Conservation (phyloP, 2,797 vertebrate species). For the Scleropages formosus region DNA sequence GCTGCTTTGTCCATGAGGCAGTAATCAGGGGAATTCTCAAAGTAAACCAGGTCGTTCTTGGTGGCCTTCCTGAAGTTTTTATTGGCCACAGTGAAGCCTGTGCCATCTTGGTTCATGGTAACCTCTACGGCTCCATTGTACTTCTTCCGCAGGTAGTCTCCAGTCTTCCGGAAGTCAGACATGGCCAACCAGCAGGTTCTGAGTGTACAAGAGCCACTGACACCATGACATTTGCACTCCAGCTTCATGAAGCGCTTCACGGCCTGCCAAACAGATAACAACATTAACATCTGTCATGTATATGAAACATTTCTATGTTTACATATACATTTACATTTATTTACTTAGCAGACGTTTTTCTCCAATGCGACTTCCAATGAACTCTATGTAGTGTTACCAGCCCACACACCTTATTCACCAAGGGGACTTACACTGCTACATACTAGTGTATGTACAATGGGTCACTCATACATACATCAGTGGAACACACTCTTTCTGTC, state of each 20-base stretch:
- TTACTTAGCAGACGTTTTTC: too few species aligned
- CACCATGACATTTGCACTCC: constrained; percentile 96
- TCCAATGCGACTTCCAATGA: too few species aligned
- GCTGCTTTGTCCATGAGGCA: constrained; percentile 94
- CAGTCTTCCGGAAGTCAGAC: constrained; percentile 93
- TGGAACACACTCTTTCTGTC: too few species aligned
- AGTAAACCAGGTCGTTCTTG: constrained; percentile 96
- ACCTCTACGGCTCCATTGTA: constrained; percentile 97
- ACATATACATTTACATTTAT: too few species aligned
- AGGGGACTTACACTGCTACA: too few species aligned
- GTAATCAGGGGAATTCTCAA: constrained; percentile 97
- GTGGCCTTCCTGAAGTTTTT: constrained; percentile 77
- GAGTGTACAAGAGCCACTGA: constrained; percentile 94
- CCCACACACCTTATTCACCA: too few species aligned
- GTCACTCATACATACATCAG: too few species aligned
- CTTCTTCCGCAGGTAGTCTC: constrained; percentile 89
- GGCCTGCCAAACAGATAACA: constrained; percentile 70
- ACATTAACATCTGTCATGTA: too few species aligned
- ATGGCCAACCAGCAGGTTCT: constrained; percentile 98
- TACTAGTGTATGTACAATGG: too few species aligned
- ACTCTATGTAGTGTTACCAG: too few species aligned
- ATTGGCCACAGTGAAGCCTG: constrained; percentile 89
- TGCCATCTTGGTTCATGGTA: constrained; percentile 94
- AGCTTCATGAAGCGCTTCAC: constrained; percentile 97
- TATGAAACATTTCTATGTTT: too few species aligned